These are phyloP conservation scores for Phortica magna DNA, from an alignment of 2,888 invertebrate genomes.

Conservation along the genomic window DNA sequence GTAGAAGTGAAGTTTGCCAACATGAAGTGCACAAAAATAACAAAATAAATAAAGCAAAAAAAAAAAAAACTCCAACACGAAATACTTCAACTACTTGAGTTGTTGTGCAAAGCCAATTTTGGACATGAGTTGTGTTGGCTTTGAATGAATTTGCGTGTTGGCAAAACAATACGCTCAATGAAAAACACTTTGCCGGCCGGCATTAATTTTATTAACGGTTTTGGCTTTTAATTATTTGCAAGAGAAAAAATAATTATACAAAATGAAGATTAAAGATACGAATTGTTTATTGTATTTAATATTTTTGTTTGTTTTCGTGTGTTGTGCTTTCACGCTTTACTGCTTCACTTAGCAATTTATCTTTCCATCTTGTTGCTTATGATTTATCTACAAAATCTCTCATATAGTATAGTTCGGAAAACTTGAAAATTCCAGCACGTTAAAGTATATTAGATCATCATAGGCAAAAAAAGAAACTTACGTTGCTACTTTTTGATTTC, in stretches of 20 bases:
- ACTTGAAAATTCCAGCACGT: background rate
- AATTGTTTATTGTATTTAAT: no score
- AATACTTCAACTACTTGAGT: background rate
- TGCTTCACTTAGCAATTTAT: background rate
- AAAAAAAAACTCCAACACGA: background rate
- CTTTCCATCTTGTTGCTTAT: no score
- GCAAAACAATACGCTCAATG: background rate
- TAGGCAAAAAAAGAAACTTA: background rate
- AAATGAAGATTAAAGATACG: no score
- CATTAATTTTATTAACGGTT: background rate
- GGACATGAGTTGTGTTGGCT: conserved; percentile 1
- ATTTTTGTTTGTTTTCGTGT: background rate
- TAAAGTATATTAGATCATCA: conserved; percentile 17
- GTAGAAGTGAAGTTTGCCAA: background rate
- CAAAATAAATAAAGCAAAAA: no score
- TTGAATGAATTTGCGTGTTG: conserved; percentile 1
- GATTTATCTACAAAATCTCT: background rate
- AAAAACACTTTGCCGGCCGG: conserved; percentile 1
- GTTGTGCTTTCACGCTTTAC: background rate
- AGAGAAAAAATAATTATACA: background rate
- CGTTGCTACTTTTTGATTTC: background rate
- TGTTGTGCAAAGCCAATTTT: background rate
- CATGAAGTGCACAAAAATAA: background rate
- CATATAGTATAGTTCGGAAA: background rate
- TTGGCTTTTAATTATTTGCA: background rate